Conservation (phyloP, 2,797 vertebrate genomes). For the Natrix natrix region DNA sequence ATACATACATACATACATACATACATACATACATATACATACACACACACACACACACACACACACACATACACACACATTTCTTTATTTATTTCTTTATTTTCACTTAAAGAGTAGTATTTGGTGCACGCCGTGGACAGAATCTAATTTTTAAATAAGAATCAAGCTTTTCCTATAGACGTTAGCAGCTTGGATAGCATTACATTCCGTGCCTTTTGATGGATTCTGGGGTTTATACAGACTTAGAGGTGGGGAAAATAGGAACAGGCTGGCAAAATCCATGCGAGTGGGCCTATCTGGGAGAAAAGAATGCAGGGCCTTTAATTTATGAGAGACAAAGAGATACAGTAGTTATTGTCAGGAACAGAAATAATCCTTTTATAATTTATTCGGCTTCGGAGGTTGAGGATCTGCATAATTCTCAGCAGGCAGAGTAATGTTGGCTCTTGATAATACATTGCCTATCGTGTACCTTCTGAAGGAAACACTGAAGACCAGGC, state of each 20-base stretch:
- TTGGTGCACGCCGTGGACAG: not conserved
- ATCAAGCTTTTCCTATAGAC: not conserved
- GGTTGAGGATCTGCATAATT: conserved; percentile 69
- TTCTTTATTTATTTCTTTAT: not conserved
- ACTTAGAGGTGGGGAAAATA: not conserved
- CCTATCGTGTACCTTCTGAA: not conserved
- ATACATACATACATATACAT: too few relatives aligned
- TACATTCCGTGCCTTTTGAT: not conserved
- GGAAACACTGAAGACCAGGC: not conserved
- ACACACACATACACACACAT: too few relatives aligned
- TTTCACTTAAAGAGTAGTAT: not conserved
- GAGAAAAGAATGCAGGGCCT: conserved; percentile 42
- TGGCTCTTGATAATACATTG: conserved; percentile 20
- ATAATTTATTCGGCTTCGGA: conserved; percentile 60
- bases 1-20: too few relatives aligned
- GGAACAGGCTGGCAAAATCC: not conserved
- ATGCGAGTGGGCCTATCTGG: not conserved
- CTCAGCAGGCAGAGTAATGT: conserved; percentile 59
- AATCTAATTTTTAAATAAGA: not conserved
- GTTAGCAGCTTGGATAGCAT: not conserved
- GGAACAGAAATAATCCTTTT: conserved; percentile 63
- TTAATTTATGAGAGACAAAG: conserved; percentile 68
- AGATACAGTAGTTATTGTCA: conserved; percentile 66
- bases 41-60: too few relatives aligned
- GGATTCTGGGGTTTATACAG: not conserved